Evolutionary conservation across 2,113 vertebrate genomes (phyloP), one percentile per base, ranked within the genome.

Genomic region (Nesogale talazaci): DNA sequence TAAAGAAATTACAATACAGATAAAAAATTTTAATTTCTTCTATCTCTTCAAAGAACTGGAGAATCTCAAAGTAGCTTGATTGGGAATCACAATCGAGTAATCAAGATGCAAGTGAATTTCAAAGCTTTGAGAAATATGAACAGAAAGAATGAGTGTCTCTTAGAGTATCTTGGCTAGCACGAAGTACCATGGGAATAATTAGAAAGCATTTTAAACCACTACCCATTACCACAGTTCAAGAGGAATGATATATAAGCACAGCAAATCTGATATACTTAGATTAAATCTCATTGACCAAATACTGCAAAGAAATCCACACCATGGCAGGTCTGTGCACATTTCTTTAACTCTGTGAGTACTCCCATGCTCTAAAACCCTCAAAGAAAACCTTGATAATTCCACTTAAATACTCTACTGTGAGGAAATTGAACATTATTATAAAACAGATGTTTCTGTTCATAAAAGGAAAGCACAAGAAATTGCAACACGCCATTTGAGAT

Each of bases 311-410:
- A 75, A 88, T 65, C 6, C 1, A 27, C 1, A 61, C 12, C 16
- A 67, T 4, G 65, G 19, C 11, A 69, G 23, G 34, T 29, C 16
- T 72, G 25, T 36, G 75, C 25, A 59, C 16, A 40, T 82, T 93
- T 93, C 15, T 88, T 92, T 56, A 92, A 78, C 11, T 79, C 27
- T 81, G 29, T 74, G 70, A 79, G n/a, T n/a, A 83, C 80, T 69
- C 83, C 69, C 88, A 83, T 90, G 69, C 80, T 92, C 20, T 92
- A 86, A 94, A 79, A 65, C 6, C 36, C 74, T 46, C 46, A 52
- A 52, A 74, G 63, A 83, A 91, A 92, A 56, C 34, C 52, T 78
- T 81, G 19, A 74, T 78, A 70, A 42, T 46, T 83, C 67, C 10
- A 89, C 52, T 77, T 81, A 90, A 88, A 69, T 65, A 76, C 4